Base-by-base conservation (phyloP, 1,140 invertebrate species). In the Caerostris extrusa region DNA sequence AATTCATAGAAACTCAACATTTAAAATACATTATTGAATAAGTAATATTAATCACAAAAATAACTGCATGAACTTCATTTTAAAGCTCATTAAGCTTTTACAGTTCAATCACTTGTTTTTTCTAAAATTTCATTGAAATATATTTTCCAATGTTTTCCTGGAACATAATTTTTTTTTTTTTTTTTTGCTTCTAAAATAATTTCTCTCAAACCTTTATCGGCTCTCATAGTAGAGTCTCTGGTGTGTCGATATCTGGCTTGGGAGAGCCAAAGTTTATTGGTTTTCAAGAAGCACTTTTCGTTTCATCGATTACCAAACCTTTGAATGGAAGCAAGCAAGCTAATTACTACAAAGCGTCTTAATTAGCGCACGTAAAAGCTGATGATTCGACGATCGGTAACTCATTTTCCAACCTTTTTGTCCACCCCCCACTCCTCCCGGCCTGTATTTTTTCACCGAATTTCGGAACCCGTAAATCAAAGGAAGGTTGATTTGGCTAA, bases 331-430 rank as follows among this genome's bases (percentile, higher is more conserved):
- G 34, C 50, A 77, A 34, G 5, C 7, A 34, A 17, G 50, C 50
- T 50, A 77, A 53, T 77, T 77, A 14, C 10, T 77, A 53, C 61
- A 77, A 77, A 77, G 4, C 34, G 10, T 77, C 34, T 77, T 77
- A 53, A 77, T 77, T 53, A 77, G 34, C 50, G 3, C 10, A 8
- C 19, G 71, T 50, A 77, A 77, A 77, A 53, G 71, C 4, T 77
- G 71, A 50, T 77, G 34, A 77, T 53, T 77, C 34, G 71, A 53
- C 71, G 34, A 12, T 50, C 34, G 71, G 71, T 50, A 53, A 53
- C 12, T 77, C 71, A 53, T 77, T 67, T 67, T 67, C 61, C n/a
- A 67, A 67, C 61, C 61, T 77, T 77, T 71, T 71, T 77, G 50
- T 34, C 10, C 7, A 50, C 34, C 34, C 34, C 34, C 34, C 34